phyloP scores from a whole-genome alignment of 2,888 invertebrate species.

The Nomada fabriciana region DNA sequence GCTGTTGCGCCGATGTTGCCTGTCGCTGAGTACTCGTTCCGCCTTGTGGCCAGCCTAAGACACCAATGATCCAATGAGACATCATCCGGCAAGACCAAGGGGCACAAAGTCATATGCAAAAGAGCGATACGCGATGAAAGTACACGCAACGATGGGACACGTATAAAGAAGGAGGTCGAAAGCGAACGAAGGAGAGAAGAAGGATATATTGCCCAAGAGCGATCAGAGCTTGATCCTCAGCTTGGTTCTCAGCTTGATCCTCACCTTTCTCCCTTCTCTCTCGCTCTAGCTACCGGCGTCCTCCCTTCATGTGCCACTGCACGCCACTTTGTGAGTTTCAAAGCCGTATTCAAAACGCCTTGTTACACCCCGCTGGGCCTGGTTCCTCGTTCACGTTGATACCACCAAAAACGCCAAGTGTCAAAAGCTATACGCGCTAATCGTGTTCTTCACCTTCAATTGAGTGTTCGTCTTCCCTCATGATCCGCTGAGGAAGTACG shows the following conservation, averaged over 20 bases:
- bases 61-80: constrained; percentile 39
- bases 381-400: constrained; percentile 39
- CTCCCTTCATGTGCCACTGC: constrained; percentile 24
- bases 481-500: constrained; percentile 19
- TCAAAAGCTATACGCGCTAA: constrained; percentile 54
- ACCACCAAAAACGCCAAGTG: constrained; percentile 41
- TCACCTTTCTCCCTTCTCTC: constrained; percentile 20
- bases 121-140: not conserved
- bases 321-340: constrained; percentile 32
- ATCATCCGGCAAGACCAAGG: constrained; percentile 22
- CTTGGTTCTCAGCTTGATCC: too few species aligned
- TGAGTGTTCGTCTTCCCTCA: constrained; percentile 59
- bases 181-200: constrained; percentile 13
- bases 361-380: constrained; percentile 18
- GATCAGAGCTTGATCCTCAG: too few species aligned
- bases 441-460: constrained; percentile 50
- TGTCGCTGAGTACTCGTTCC: constrained; percentile 69
- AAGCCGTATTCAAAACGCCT: not conserved
- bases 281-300: constrained; percentile 16
- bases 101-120: constrained; percentile 20
- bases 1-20: constrained; percentile 68
- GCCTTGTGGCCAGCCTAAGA: constrained; percentile 61
- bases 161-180: constrained; percentile 1
- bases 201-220: constrained; percentile 11
- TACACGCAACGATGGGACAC: not conserved